Evolutionary conservation across 1,140 invertebrate genomes (phyloP).

Genomic region (Anoplolepis gracilipes): DNA sequence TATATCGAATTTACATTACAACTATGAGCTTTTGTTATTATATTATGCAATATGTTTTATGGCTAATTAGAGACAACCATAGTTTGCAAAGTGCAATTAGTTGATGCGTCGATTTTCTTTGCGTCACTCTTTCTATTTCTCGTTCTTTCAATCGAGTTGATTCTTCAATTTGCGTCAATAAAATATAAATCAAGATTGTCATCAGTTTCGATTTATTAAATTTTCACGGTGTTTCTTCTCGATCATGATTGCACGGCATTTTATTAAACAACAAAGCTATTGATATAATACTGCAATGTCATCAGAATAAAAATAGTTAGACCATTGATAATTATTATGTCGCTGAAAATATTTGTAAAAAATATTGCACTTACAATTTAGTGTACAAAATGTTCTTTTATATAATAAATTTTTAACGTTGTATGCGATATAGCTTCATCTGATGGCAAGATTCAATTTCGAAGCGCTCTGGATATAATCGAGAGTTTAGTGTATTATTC

Average conservation of each 20-base stretch:
- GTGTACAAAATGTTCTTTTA: not conserved
- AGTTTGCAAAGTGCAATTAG: conserved; percentile 51
- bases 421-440: not conserved
- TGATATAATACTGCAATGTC: not conserved
- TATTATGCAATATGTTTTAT: conserved; percentile 56
- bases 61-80: conserved; percentile 39
- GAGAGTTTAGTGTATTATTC: conserved; percentile 20
- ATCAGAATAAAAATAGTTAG: conserved; percentile 2
- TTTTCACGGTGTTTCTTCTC: conserved; percentile 22
- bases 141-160: conserved; percentile 23
- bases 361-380: not conserved
- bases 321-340: not conserved
- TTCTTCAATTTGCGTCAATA: conserved; percentile 36
- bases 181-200: conserved; percentile 28
- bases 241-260: not conserved
- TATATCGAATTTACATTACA: not conserved
- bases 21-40: not conserved
- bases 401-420: not conserved
- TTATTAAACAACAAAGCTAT: not conserved
- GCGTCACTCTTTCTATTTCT: not conserved
- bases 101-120: conserved; percentile 48
- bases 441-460: not conserved
- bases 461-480: not conserved
- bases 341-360: not conserved
- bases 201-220: conserved; percentile 37